Base-by-base conservation (phyloP, 2,888 invertebrate genomes). In the Amphimallon solstitiale region DNA sequence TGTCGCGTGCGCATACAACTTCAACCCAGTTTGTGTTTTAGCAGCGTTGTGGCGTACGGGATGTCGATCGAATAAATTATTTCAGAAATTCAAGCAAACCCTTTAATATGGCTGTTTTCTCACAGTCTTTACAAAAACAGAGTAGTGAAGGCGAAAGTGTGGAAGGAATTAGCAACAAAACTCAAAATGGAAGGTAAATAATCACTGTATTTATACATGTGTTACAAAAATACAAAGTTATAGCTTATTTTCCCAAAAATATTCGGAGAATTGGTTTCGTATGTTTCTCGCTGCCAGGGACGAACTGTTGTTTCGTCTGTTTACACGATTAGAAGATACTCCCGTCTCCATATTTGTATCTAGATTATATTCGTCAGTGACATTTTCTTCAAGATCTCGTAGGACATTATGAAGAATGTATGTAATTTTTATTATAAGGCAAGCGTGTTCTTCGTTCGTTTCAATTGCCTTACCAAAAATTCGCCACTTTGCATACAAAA, bases 371-470 rank as follows among this genome's bases (percentile, higher is more conserved):
- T 40, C 40, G 12, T 14, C 14, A 48, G n/a, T 17, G 19, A 14
- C 12, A 48, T 23, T 48, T n/a, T 34, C 14, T 34, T 48, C 49
- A 2, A 37, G 19, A 17, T 66, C 54, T 62, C 21, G n/a, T 17
- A 48, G 6, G 15, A 48, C 6, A 48, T 48, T 48, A 15, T 48
- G 49, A 10, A 15, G 49, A 48, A 48, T 48, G 19, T 4, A 48
- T 29, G 12, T 23, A 21, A 4, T 15, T 56, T 56, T 38, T n/a
- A n/a, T n/a, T n/a, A n/a, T n/a, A 23, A 23, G 5, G 23, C 23
- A 23, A 23, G 23, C 23, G 23, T 23, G 2, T 23, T 2, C 5
- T 23, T 23, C 23, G 5, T 4, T 23, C 2, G 23, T 5, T 23
- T 23, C 23, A 23, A 23, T n/a, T n/a, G n/a, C n/a, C n/a, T n/a